A percentile compares a stretch with the other conserved stretches of the same genome.
These are phyloP conservation scores for Rhynchotus rufescens DNA, from an alignment of 2,797 vertebrate genomes.

Conservation along the genomic window DNA sequence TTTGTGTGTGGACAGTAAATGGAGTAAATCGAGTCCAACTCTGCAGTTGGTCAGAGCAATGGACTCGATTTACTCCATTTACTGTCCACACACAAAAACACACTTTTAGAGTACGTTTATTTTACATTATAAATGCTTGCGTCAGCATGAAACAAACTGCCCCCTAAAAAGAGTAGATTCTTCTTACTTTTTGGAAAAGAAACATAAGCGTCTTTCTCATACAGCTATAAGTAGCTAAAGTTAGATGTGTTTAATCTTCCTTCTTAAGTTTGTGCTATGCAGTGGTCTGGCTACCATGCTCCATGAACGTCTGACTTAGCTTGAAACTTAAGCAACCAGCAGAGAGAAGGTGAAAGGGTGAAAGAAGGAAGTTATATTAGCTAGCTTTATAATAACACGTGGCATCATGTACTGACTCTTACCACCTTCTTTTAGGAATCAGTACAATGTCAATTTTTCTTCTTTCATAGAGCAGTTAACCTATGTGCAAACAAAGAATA, in stretches of 20 bases:
- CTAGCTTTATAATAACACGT: background rate
- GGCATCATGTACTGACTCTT: background rate
- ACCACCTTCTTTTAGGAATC: constrained; percentile 5
- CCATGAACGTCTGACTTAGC: background rate
- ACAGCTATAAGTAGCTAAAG: background rate
- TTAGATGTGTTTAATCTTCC: background rate
- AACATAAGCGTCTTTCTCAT: background rate
- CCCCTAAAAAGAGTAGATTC: background rate
- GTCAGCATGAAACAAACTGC: background rate
- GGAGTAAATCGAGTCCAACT: too few relatives aligned
- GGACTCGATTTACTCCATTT: background rate
- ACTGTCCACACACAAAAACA: background rate
- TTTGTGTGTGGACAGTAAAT: background rate
- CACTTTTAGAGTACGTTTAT: background rate
- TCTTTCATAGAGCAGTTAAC: constrained; percentile 58
- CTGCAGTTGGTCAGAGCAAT: too few relatives aligned
- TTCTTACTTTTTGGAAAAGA: background rate
- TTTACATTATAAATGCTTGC: background rate
- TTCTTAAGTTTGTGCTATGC: background rate
- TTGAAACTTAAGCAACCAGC: background rate
- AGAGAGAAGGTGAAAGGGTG: background rate
- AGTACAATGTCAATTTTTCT: background rate
- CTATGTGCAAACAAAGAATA: constrained; percentile 59
- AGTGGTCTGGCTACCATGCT: background rate
- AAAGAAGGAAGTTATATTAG: background rate